Evolutionary conservation across 2,797 vertebrate species (phyloP).

Genomic region (Xenops minutus): DNA sequence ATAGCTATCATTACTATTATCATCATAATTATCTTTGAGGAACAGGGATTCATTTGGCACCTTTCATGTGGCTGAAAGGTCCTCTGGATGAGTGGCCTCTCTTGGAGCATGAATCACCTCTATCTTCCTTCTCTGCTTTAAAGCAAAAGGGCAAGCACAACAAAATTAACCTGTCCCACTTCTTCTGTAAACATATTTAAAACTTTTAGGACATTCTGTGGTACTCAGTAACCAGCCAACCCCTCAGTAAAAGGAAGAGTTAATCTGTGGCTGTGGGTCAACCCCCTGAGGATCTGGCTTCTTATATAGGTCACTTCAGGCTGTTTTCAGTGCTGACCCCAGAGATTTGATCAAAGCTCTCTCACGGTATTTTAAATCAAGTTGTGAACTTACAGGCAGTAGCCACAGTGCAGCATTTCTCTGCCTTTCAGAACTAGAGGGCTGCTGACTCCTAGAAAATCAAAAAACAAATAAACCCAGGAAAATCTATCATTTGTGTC

Average conservation of each 20-base stretch:
- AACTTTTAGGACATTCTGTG: background rate
- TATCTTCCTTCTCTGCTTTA: background rate
- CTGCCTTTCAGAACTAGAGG: background rate
- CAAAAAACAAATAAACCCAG: background rate
- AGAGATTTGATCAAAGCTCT: background rate
- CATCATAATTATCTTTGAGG: background rate
- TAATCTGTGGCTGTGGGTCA: background rate
- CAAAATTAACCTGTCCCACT: background rate
- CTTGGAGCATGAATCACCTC: background rate
- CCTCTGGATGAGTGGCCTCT: background rate
- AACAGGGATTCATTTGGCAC: background rate
- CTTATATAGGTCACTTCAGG: background rate
- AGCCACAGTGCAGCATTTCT: background rate
- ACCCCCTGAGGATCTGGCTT: background rate
- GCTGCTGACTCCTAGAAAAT: background rate
- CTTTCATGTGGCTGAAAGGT: background rate
- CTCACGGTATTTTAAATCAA: background rate
- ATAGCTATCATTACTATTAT: background rate
- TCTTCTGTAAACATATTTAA: background rate
- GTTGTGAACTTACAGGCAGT: background rate
- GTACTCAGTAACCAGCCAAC: background rate
- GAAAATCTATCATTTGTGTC: background rate
- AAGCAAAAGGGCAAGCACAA: background rate
- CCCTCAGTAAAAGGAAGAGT: background rate
- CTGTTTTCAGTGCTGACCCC: background rate